These are phyloP conservation scores for Drosophila pseudotakahashii DNA, from an alignment of 2,888 invertebrate species.

Conservation along the genomic window DNA sequence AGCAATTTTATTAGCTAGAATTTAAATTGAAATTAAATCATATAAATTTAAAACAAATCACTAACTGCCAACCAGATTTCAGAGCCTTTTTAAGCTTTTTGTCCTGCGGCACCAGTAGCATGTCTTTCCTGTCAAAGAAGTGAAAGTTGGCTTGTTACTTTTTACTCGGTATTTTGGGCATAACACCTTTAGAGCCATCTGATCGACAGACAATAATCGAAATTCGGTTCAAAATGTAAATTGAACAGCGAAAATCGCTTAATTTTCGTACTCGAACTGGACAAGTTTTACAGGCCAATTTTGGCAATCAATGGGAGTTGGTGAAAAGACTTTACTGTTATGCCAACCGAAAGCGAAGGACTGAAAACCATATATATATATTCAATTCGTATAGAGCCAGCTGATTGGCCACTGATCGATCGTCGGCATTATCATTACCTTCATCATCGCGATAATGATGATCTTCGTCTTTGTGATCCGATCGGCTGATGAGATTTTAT, in stretches of 20 bases:
- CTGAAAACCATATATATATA: conserved; percentile 16
- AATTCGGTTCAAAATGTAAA: conserved; percentile 68
- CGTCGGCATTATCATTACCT: conserved; percentile 37
- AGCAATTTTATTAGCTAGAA: too few species aligned
- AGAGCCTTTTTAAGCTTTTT: neutral
- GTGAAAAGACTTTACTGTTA: conserved; percentile 50
- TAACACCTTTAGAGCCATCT: conserved; percentile 60
- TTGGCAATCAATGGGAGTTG: neutral
- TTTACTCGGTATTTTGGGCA: conserved; percentile 37
- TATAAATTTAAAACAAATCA: conserved; percentile 2
- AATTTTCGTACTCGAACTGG: conserved; percentile 53
- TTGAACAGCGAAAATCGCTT: conserved; percentile 72
- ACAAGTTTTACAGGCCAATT: conserved; percentile 43
- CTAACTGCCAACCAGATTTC: neutral
- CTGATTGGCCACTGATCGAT: conserved; percentile 36
- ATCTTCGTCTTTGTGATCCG: conserved; percentile 56
- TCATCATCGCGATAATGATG: conserved; percentile 43
- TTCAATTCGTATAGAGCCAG: neutral
- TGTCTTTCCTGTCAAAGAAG: conserved; percentile 39
- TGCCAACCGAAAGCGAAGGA: conserved; percentile 41
- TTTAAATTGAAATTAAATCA: too few species aligned
- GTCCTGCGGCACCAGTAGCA: conserved; percentile 19
- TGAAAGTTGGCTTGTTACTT: conserved; percentile 58
- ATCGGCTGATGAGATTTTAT: conserved; percentile 80
- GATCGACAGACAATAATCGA: conserved; percentile 69